phyloP scores from a whole-genome alignment of 2,888 invertebrate species.

The Orthosia cruda region DNA sequence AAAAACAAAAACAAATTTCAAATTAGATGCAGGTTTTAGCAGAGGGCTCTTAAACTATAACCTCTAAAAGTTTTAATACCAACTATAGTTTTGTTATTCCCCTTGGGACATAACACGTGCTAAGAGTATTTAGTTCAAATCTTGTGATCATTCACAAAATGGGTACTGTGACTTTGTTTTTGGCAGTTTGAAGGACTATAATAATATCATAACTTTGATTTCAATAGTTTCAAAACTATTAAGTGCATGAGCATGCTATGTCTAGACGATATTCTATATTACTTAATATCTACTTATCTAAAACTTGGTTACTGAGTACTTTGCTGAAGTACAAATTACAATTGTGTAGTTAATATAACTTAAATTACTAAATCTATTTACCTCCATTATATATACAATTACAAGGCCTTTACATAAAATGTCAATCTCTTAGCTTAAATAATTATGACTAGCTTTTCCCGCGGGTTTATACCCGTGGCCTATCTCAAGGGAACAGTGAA shows the following conservation, averaged over 20 bases:
- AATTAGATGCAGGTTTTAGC: too few species aligned
- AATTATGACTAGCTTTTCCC: too few species aligned
- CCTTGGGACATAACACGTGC: not conserved
- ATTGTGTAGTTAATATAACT: too few species aligned
- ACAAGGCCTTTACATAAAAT: not conserved
- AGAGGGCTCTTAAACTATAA: too few species aligned
- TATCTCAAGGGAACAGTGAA: too few species aligned
- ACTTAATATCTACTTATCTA: not conserved
- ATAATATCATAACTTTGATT: not conserved
- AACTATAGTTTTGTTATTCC: not conserved
- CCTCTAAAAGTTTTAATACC: not conserved
- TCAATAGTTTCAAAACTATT: constrained; percentile 15
- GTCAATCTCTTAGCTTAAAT: too few species aligned
- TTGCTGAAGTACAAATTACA: not conserved
- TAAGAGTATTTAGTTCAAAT: not conserved
- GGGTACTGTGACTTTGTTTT: not conserved
- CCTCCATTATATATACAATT: not conserved
- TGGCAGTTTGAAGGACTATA: not conserved
- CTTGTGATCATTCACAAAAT: not conserved
- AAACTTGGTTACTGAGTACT: not conserved
- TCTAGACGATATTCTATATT: constrained; percentile 16
- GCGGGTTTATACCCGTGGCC: too few species aligned
- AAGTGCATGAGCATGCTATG: not conserved
- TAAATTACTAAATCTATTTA: too few species aligned
- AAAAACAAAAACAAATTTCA: too few species aligned